A percentile compares a stretch with the other conserved stretches of the same genome.
These are phyloP conservation scores for Pristionchus japonicus DNA, from an alignment of 2,888 invertebrate genomes.

Conservation along the genomic window DNA sequence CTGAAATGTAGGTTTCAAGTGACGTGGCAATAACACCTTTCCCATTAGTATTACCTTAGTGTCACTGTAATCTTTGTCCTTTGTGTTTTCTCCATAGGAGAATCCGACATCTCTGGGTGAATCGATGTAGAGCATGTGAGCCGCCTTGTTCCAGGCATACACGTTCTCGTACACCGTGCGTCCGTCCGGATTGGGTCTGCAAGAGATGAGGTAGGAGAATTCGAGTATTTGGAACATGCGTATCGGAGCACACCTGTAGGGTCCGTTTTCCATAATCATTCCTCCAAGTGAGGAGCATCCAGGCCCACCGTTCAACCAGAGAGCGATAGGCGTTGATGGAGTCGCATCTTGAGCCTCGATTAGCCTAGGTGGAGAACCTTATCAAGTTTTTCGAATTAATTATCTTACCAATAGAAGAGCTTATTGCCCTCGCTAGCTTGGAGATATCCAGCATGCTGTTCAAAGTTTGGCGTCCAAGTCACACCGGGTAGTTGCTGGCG, in stretches of 20 bases:
- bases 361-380: neutral
- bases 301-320: slow-evolving; percentile 68
- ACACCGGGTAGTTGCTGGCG: slow-evolving; percentile 65
- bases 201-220: too few species aligned
- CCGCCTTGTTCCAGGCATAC: slow-evolving; percentile 75
- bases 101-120: slow-evolving; percentile 79
- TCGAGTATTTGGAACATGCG: too few species aligned
- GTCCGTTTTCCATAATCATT: slow-evolving; percentile 74
- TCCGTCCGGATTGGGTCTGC: slow-evolving; percentile 69
- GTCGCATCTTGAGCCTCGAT: slow-evolving; percentile 36
- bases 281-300: slow-evolving; percentile 60
- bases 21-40: too few species aligned
- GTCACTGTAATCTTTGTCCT: slow-evolving; percentile 57
- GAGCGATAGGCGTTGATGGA: slow-evolving; percentile 60
- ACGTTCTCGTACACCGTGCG: slow-evolving; percentile 70
- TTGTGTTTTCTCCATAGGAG: slow-evolving; percentile 75
- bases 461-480: slow-evolving; percentile 73
- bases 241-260: slow-evolving; percentile 64
- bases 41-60: too few species aligned
- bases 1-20: too few species aligned
- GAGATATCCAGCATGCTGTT: slow-evolving; percentile 77
- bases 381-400: neutral
- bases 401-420: slow-evolving; percentile 74
- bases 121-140: slow-evolving; percentile 73
- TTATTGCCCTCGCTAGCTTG: slow-evolving; percentile 69